Evolutionary conservation across 23 tunicate genomes (phyloP).

Genomic region (Botrylloides violaceus): DNA sequence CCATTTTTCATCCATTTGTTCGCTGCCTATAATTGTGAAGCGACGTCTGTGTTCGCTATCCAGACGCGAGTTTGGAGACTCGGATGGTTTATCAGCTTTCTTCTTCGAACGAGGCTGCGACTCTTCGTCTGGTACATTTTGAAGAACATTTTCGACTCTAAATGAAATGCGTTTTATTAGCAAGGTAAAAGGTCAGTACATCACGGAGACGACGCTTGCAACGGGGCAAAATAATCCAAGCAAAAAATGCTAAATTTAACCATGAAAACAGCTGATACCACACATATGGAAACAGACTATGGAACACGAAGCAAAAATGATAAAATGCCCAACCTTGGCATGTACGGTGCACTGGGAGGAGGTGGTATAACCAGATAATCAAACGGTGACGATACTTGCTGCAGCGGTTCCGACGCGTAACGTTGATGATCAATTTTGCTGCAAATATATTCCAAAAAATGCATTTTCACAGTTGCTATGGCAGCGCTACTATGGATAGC

Average conservation of each 20-base stretch:
- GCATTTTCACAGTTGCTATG: background rate
- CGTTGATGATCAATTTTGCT: constrained; percentile 7
- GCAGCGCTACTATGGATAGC: background rate
- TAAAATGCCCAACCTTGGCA: constrained; percentile 48
- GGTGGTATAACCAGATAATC: constrained; percentile 70
- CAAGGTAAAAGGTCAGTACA: too few relatives aligned
- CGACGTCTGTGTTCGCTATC: constrained; percentile 74
- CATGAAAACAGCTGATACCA: too few relatives aligned
- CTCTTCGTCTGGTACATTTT: background rate
- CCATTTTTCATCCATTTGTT: constrained; percentile 56
- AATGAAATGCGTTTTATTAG: too few relatives aligned
- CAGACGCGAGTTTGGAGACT: constrained; percentile 70
- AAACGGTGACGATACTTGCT: constrained; percentile 19
- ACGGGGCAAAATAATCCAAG: too few relatives aligned
- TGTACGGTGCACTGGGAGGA: constrained; percentile 84
- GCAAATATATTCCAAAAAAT: too few relatives aligned
- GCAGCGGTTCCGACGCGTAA: background rate
- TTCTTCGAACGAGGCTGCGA: background rate
- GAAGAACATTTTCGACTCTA: background rate
- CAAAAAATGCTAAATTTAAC: too few relatives aligned
- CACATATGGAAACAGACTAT: too few relatives aligned
- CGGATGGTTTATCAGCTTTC: constrained; percentile 9
- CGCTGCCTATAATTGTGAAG: constrained; percentile 74
- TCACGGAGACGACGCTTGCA: too few relatives aligned
- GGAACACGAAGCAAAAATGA: background rate